phyloP scores from a whole-genome alignment of 2,797 vertebrate genomes.

The Poecile montanus region DNA sequence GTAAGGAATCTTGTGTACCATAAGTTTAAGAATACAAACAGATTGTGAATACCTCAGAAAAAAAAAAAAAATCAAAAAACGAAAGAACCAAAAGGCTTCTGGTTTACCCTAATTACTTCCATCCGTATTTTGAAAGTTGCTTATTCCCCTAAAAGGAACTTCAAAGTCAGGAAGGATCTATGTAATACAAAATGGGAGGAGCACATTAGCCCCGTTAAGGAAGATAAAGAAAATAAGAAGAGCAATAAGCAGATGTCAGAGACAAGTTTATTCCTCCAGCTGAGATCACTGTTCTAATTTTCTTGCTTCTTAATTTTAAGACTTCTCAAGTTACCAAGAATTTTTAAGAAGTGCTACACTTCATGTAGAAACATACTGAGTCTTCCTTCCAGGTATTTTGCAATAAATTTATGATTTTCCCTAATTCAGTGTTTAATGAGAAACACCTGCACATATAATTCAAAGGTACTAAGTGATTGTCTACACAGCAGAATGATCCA shows the following conservation, averaged over 20 bases:
- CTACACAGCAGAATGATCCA: not conserved
- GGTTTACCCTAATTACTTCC: not conserved
- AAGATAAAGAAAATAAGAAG: not conserved
- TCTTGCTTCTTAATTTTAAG: not conserved
- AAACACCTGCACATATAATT: not conserved
- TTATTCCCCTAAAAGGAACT: not conserved
- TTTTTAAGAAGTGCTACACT: not conserved
- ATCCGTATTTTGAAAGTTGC: not conserved
- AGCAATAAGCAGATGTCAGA: not conserved
- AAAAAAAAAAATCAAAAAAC: too few species aligned
- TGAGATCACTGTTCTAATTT: not conserved
- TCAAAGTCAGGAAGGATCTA: not conserved
- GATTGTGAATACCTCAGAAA: not conserved
- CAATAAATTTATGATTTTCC: not conserved
- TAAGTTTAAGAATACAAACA: not conserved
- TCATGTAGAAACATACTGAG: not conserved
- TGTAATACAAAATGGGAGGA: not conserved
- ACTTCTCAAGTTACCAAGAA: not conserved
- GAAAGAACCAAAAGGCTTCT: not conserved
- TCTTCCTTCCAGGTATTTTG: not conserved
- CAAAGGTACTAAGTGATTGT: not conserved
- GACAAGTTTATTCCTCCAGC: not conserved
- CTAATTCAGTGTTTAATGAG: not conserved
- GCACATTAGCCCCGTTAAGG: accelerated
- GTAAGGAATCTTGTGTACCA: not conserved